phyloP scores from a whole-genome alignment of 2,888 invertebrate species.

The Brassicogethes aeneus region DNA sequence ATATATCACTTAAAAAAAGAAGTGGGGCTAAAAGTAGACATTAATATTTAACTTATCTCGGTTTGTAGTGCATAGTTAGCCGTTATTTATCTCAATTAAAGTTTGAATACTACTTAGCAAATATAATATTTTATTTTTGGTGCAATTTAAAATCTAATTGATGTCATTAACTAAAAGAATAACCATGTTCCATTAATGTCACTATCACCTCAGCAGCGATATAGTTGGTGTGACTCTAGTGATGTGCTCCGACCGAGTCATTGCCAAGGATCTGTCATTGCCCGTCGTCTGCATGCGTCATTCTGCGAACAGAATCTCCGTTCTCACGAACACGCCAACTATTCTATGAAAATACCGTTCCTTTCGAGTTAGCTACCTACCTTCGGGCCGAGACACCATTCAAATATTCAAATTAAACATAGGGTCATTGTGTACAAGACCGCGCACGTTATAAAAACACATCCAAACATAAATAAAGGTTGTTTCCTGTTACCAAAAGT shows the following conservation, averaged over 20 bases:
- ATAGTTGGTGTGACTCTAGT: not conserved
- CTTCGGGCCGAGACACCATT: slow-evolving; percentile 16
- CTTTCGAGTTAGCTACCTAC: slow-evolving; percentile 11
- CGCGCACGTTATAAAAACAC: too few species aligned
- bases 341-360: slow-evolving; percentile 24
- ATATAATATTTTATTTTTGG: not conserved
- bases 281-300: slow-evolving; percentile 20
- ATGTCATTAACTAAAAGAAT: slow-evolving; percentile 29
- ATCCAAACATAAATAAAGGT: too few species aligned
- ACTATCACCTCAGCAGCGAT: slow-evolving; percentile 18
- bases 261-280: slow-evolving; percentile 33
- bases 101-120: not conserved
- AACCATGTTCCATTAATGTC: slow-evolving; percentile 31
- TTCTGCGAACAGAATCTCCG: slow-evolving; percentile 26
- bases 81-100: too few species aligned
- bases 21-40: not conserved
- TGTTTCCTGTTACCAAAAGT: too few species aligned
- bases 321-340: slow-evolving; percentile 23
- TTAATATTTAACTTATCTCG: not conserved
- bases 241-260: slow-evolving; percentile 23
- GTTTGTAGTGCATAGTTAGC: not conserved
- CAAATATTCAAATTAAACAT: too few species aligned
- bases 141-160: slow-evolving; percentile 17
- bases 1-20: not conserved
- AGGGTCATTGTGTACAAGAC: too few species aligned